Evolutionary conservation across 2,888 invertebrate species (phyloP).

Genomic region (Dastarcus helophoroides): DNA sequence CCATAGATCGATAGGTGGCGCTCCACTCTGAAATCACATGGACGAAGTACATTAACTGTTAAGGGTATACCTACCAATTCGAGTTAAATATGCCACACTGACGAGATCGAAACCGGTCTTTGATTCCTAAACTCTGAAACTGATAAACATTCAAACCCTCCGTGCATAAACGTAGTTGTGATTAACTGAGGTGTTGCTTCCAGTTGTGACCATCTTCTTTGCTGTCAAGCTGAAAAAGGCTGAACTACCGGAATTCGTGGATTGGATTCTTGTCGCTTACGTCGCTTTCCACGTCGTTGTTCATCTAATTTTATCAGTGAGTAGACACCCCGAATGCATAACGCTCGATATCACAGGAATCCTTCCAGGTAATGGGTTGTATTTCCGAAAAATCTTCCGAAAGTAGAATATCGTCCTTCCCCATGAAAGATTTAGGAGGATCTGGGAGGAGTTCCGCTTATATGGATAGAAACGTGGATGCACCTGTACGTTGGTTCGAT

Average conservation of each 20-base stretch:
- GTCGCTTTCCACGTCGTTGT: constrained; percentile 81
- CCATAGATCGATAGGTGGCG: no score
- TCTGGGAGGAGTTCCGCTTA: constrained; percentile 49
- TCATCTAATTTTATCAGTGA: constrained; percentile 78
- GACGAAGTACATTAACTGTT: no score
- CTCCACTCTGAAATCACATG: no score
- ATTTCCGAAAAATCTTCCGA: constrained; percentile 61
- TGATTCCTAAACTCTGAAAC: no score
- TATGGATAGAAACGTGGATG: constrained; percentile 61
- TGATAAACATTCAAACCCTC: no score
- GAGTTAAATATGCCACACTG: no score
- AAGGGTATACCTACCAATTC: no score
- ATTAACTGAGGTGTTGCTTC: no score
- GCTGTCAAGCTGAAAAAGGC: constrained; percentile 79
- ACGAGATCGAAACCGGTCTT: no score
- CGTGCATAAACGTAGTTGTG: no score
- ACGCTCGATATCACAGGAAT: no score
- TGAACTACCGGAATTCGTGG: constrained; percentile 74
- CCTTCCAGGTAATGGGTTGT: constrained; percentile 63
- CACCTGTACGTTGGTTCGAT: constrained; percentile 51
- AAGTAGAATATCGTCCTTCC: constrained; percentile 67
- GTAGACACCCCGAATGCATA: constrained; percentile 24
- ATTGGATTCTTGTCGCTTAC: constrained; percentile 80
- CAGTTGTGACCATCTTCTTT: constrained; percentile 90
- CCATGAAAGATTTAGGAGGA: constrained; percentile 71